Evolutionary conservation across 2,797 vertebrate genomes (phyloP).

Genomic region (Sebastes oblongus): DNA sequence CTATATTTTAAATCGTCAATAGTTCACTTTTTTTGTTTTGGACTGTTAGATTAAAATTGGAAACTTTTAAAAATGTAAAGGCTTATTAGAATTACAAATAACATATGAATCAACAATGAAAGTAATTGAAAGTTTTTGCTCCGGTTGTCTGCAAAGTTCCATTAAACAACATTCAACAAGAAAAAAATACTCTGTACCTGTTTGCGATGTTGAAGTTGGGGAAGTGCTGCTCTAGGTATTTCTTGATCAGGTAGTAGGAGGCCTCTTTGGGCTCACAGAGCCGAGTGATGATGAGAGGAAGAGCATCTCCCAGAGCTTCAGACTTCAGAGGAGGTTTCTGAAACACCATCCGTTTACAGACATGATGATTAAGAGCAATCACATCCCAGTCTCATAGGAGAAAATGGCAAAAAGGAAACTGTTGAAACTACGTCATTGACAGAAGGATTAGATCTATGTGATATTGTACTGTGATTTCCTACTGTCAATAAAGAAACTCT

Average conservation of each 20-base stretch:
- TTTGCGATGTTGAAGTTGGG: conserved; percentile 92
- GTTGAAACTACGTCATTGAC: not conserved
- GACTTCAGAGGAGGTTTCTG: conserved; percentile 82
- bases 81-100: no score
- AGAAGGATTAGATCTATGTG: not conserved
- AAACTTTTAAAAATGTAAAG: not conserved
- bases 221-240: conserved; percentile 96
- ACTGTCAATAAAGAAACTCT: not conserved
- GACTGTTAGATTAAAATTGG: not conserved
- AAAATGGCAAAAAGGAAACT: not conserved
- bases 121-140: not conserved
- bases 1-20: not conserved
- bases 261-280: conserved; percentile 99
- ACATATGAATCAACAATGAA: not conserved
- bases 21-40: not conserved
- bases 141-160: not conserved
- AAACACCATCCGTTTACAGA: conserved; percentile 36
- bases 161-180: not conserved
- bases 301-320: conserved; percentile 91
- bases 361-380: conserved; percentile 32
- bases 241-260: conserved; percentile 96
- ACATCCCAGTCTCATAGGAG: not conserved
- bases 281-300: conserved; percentile 96
- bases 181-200: conserved; percentile 76
- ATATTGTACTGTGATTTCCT: not conserved